Base-by-base conservation (phyloP, 2,113 vertebrate species). In the Caranx ignobilis region DNA sequence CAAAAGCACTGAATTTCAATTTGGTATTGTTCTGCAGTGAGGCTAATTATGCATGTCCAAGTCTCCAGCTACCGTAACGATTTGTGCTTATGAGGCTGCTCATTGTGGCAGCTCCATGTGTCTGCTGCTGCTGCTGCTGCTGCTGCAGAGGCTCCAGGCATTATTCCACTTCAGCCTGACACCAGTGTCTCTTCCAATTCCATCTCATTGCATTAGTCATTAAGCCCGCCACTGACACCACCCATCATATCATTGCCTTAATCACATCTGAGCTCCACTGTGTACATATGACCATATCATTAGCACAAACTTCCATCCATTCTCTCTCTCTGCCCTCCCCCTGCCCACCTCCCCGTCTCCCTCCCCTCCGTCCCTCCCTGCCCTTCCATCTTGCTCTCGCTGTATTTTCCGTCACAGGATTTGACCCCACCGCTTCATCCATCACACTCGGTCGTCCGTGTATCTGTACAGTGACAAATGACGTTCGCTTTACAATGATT, bases 121-220 rank as follows among this genome's bases (percentile, higher is more conserved):
- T 87, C 87, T 80, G 85, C 87, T 75, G 86, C 90, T 84, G 89
- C 88, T 26, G 26, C 26, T 26, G 26, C 87, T 80, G 85, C 87
- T 75, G 86, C 90, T 84, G 89, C 88, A 37, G 69, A 76, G 83
- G 90, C 91, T 93, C 55, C 85, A 83, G 93, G 93, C 92, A 69
- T 91, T 88, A 87, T 89, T 88, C 90, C 89, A 91, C 83, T 87
- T 91, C 88, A 87, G 79, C 78, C 86, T 88, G 87, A 88, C 92
- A 92, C 90, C 77, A 73, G 68, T 91, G 93, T 95, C 90, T 93
- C 92, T 78, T 93, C 88, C 85, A 82, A 92, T 94, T 83, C 87
- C 84, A 73, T 89, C 92, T 89, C 89, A 82, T 56, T 83, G 92
- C 90, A 81, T 91, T 90, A 94, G 87, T 94, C 91, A 94, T 94